phyloP scores from a whole-genome alignment of 1,140 invertebrate species.

The Diorhabda carinulata region DNA sequence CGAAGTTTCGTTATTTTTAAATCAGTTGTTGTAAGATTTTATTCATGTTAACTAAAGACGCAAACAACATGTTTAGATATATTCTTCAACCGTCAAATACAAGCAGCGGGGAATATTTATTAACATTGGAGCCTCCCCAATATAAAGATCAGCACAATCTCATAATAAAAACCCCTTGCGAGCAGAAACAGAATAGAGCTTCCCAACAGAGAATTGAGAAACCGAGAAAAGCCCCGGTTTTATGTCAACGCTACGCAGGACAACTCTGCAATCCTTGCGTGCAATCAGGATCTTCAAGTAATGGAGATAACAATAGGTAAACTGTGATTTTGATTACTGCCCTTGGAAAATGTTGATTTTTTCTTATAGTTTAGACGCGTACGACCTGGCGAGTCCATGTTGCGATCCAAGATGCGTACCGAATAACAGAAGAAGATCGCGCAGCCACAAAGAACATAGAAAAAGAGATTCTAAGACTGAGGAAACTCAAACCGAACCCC shows the following conservation, averaged over 20 bases:
- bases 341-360: no score
- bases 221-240: constrained; percentile 37
- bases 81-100: constrained; percentile 58
- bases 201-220: constrained; percentile 51
- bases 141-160: constrained; percentile 58
- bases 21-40: no score
- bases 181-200: constrained; percentile 45
- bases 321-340: no score
- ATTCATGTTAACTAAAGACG: no score
- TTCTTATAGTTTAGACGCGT: constrained; percentile 66
- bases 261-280: constrained; percentile 73
- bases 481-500: constrained; percentile 48
- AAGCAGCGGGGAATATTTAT: constrained; percentile 63
- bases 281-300: constrained; percentile 45
- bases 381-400: constrained; percentile 77
- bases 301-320: constrained; percentile 22
- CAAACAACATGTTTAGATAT: constrained; percentile 42
- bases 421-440: constrained; percentile 59
- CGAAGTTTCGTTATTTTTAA: no score
- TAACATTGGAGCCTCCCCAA: constrained; percentile 61
- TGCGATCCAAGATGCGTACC: constrained; percentile 81
- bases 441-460: constrained; percentile 60
- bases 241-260: constrained; percentile 46
- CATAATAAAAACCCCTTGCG: constrained; percentile 58
- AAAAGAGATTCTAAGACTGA: constrained; percentile 56